phyloP scores from a whole-genome alignment of 2,113 vertebrate species.

The Rhinichthys klamathensis region DNA sequence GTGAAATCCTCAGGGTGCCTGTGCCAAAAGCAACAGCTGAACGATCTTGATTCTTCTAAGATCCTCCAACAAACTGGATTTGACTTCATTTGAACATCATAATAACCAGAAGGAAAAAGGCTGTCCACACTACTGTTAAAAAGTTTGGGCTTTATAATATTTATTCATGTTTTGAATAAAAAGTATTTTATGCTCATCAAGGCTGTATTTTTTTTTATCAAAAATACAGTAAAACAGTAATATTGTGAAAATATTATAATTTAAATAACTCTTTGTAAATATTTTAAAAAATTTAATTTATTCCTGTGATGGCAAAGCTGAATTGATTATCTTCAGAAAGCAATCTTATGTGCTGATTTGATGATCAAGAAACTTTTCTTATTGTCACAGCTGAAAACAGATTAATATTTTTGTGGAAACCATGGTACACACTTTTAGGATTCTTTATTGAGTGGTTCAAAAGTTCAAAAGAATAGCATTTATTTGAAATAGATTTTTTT shows the following conservation, averaged over 20 bases:
- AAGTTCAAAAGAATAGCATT: not conserved
- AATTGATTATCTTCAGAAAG: not conserved
- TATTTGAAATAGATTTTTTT: too few relatives aligned
- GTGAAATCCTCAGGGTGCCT: not conserved
- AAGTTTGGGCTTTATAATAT: not conserved
- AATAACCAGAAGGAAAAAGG: not conserved
- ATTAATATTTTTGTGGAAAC: not conserved
- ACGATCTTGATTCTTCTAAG: not conserved
- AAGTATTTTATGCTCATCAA: too few relatives aligned
- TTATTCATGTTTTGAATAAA: too few relatives aligned
- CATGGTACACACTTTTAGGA: not conserved
- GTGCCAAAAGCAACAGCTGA: not conserved
- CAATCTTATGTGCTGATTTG: not conserved
- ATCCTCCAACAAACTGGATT: not conserved
- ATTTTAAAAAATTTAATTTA: not conserved
- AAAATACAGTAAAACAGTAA: not conserved
- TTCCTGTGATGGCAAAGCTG: not conserved
- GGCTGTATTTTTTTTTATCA: too few relatives aligned
- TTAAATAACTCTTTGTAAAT: too few relatives aligned
- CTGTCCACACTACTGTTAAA: not conserved
- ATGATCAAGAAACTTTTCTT: not conserved
- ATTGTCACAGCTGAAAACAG: not conserved
- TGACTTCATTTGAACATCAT: slow-evolving; percentile 4
- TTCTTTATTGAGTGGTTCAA: not conserved
- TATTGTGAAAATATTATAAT: too few relatives aligned